Base-by-base conservation (phyloP, 1,140 invertebrate species). In the Drosophila miranda region DNA sequence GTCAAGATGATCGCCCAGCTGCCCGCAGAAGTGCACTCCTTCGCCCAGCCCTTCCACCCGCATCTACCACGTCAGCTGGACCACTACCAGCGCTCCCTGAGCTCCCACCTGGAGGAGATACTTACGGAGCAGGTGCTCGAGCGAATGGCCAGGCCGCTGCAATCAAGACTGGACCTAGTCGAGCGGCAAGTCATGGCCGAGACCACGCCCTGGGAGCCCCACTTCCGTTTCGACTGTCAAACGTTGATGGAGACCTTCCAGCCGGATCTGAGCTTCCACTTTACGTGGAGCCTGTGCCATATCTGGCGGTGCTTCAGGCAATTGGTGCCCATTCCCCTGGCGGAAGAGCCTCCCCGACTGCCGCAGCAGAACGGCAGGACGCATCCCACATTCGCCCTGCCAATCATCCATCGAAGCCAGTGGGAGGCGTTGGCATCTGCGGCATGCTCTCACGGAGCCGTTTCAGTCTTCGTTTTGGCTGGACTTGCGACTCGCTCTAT, bases 211-310 rank as follows among this genome's bases (percentile, higher is more conserved):
- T 99, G 93, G 93, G 99, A 93, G 96, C 92, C 98, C 0, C 98
- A 99, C 91, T 93, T 96, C 49, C 92, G 99, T 11, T 97, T 67
- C 23, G 63, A 99, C 92, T 99, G 98, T 92, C 97, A 98, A 78
- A 98, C 98, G 91, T 93, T 99, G 7, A 99, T 98, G 92, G 95
- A 96, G 0, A 98, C 99, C 92, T 99, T 99, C 86, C 95, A 96
- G 53, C 98, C 99, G 92, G 97, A 99, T 92, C 93, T 99, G 14
- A 95, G 98, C 71, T 99, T 99, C 89, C 93, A 95, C 72, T 98
- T 98, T 89, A 97, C 96, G 0, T 96, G 97, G 93, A 97, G 98
- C 19, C 93, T 98, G 48, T 95, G 95, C 0, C 94, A 96, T 1
- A 92, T 99, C 57, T 95, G 98, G 56, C 95, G 96, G 78, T 92